phyloP scores from a whole-genome alignment of 1,140 invertebrate species.

The Hermatobates lingyangjiaoensis region DNA sequence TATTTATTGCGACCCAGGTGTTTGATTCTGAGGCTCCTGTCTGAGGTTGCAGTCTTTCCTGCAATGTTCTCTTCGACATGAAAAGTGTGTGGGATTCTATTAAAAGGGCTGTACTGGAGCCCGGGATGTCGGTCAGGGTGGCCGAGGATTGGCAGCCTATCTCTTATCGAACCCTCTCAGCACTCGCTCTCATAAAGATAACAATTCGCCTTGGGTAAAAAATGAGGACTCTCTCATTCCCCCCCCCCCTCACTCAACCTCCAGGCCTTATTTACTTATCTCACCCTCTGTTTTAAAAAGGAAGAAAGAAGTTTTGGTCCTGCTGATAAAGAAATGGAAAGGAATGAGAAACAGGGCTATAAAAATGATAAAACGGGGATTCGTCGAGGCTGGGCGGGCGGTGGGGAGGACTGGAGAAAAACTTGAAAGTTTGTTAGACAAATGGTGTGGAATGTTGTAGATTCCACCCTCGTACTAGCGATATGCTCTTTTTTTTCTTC shows the following conservation, averaged over 20 bases:
- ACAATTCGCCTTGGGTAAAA: too few species aligned
- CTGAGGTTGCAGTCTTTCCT: too few species aligned
- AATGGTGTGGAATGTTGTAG: constrained; percentile 13
- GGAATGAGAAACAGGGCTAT: constrained; percentile 11
- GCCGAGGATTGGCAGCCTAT: too few species aligned
- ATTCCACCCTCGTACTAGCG: neutral
- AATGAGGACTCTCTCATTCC: too few species aligned
- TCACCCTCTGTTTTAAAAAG: constrained; percentile 4
- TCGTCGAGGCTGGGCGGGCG: neutral
- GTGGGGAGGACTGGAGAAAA: constrained; percentile 2
- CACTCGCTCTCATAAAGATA: too few species aligned
- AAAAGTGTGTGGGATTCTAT: too few species aligned
- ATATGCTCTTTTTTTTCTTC: neutral
- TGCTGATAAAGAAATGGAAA: constrained; percentile 12
- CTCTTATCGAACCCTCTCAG: too few species aligned
- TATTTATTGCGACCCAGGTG: too few species aligned
- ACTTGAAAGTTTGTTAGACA: constrained; percentile 13
- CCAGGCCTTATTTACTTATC: constrained; percentile 12
- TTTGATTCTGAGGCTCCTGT: too few species aligned
- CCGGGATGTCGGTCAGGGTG: too few species aligned
- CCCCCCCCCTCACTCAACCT: constrained; percentile 1
- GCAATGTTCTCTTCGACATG: too few species aligned
- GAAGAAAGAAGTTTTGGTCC: constrained; percentile 5
- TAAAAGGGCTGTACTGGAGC: too few species aligned
- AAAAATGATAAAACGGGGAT: constrained; percentile 14